A percentile compares a stretch with the other conserved stretches of the same genome.
These are phyloP conservation scores for Danaus melanippus DNA, from an alignment of 1,140 invertebrate species.

Conservation along the genomic window DNA sequence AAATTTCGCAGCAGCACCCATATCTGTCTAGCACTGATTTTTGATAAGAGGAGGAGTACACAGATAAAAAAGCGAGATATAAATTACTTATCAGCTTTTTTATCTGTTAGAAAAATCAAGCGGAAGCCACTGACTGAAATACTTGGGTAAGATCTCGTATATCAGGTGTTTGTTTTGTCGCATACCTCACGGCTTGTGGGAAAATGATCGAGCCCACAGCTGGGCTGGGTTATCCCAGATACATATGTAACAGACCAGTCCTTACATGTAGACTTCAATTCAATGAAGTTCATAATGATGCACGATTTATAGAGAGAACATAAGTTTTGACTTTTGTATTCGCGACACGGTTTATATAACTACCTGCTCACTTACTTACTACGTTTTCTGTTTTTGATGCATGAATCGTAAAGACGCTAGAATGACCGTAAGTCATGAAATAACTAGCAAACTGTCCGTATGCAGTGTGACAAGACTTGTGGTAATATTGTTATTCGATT, in stretches of 20 bases:
- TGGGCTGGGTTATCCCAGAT: not conserved
- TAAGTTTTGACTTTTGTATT: no score
- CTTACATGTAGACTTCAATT: not conserved
- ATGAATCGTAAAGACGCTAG: no score
- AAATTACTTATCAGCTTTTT: slow-evolving; percentile 23
- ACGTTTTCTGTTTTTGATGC: no score
- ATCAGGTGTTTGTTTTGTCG: slow-evolving; percentile 3
- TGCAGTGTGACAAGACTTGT: no score
- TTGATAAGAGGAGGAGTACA: slow-evolving; percentile 23
- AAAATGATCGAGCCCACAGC: not conserved
- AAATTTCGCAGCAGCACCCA: slow-evolving; percentile 8
- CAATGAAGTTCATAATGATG: no score
- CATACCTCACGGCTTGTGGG: not conserved
- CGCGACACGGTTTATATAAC: no score
- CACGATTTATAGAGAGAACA: no score
- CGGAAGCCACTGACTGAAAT: slow-evolving; percentile 24
- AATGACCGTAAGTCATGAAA: no score
- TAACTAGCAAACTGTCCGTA: no score
- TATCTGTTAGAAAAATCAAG: slow-evolving; percentile 25
- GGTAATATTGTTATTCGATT: no score
- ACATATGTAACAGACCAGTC: not conserved
- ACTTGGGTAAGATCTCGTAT: slow-evolving; percentile 5
- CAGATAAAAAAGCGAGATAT: slow-evolving; percentile 4
- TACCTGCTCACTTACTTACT: no score
- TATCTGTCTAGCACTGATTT: slow-evolving; percentile 32